phyloP scores from a whole-genome alignment of 1,140 invertebrate species.

The Drosophila parvula region DNA sequence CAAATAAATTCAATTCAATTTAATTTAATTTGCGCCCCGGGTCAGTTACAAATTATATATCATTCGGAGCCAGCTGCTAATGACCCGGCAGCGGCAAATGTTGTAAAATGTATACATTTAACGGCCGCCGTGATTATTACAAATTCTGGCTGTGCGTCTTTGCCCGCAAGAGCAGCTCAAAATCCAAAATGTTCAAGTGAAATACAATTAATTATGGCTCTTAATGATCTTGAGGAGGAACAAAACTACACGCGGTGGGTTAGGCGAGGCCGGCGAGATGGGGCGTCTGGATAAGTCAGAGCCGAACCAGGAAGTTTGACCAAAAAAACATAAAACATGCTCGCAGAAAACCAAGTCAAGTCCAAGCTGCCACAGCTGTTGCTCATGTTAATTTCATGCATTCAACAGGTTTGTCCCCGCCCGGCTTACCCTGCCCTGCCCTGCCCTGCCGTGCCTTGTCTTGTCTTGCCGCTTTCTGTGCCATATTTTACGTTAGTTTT shows the following conservation, averaged over 20 bases:
- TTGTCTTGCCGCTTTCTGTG: conserved; percentile 21
- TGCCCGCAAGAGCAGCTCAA: conserved; percentile 44
- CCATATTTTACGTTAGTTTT: conserved; percentile 74
- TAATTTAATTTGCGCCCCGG: conserved; percentile 40
- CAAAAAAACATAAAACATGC: conserved; percentile 39
- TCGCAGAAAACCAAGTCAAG: conserved; percentile 50
- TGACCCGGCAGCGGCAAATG: conserved; percentile 34
- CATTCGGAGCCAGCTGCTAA: conserved; percentile 51
- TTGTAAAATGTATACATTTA: conserved; percentile 27
- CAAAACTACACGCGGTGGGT: background rate
- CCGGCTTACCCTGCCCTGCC: background rate
- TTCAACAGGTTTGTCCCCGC: conserved; percentile 69
- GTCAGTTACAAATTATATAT: conserved; percentile 56
- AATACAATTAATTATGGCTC: conserved; percentile 64
- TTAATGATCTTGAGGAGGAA: conserved; percentile 51
- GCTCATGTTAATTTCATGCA: conserved; percentile 74
- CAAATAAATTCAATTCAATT: conserved; percentile 43
- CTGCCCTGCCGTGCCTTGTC: too few species aligned
- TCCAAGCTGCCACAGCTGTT: conserved; percentile 44
- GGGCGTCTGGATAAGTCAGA: conserved; percentile 21
- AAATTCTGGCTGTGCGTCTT: conserved; percentile 35
- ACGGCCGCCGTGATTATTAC: conserved; percentile 26
- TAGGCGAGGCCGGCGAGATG: background rate
- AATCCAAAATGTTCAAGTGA: conserved; percentile 21
- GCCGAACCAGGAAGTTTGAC: conserved; percentile 51